Evolutionary conservation across 2,888 invertebrate genomes (phyloP), one percentile per base, ranked within the genome.

Genomic region (Venusia cambrica): DNA sequence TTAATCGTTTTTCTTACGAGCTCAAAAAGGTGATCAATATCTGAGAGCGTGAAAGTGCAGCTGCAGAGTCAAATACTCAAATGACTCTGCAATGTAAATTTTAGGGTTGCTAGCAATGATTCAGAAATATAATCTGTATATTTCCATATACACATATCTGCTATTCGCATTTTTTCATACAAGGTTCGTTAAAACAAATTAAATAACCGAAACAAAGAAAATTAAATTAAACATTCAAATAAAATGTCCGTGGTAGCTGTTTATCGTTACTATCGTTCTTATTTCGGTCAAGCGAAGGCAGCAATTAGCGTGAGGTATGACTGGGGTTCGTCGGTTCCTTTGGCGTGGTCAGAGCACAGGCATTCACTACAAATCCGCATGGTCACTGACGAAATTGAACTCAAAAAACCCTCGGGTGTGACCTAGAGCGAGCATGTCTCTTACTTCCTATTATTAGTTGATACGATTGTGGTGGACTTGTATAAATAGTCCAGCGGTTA

Each of bases 381-480:
- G 62, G 57, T 54, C 52, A 60, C 63, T 62, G 56, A 66, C 76
- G 66, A 78, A 80, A 74, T 67, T 71, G 63, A 70, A 74, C 68
- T 73, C 63, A 73, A 62, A 75, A 79, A 73, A 68, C 66, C 63
- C 64, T 69, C 71, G 50, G 46, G 32, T 47, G 60, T 77, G 84
- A 79, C 84, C 84, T 84, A 78, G 66, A 72, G 59, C 46, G 48
- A 59, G 57, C 67, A 69, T 73, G 63, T 73, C 74, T 71, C 57
- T 77, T 74, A 78, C 77, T 84, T 84, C 83, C 80, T 81, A 77
- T 74, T 77, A 73, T 63, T 68, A 75, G 70, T 64, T 57, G 54
- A 55, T 73, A 74, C 57, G 64, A 70, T 63, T 73, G 75, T 68
- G 53, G 66, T 62, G 65, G 66, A 72, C 58, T 48, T 37, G 47